A percentile compares a stretch with the other conserved stretches of the same genome.
phyloP scores from a whole-genome alignment of 1,140 invertebrate genomes.

The Drosophila yakuba region DNA sequence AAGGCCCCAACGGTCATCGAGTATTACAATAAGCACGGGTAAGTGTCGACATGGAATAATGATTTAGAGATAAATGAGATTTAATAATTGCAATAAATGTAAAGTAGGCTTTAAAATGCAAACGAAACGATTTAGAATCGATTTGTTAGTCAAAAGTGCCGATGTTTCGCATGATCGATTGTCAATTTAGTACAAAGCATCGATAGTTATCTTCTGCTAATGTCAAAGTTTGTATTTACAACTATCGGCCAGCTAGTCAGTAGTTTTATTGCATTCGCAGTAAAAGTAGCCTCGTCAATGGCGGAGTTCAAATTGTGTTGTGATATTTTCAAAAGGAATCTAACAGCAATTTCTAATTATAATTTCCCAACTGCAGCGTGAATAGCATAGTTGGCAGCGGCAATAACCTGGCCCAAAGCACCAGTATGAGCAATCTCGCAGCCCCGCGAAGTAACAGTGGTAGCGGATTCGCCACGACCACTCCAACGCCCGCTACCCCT shows the following conservation, averaged over 20 bases:
- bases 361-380: slow-evolving; percentile 20
- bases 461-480: slow-evolving; percentile 22
- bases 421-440: slow-evolving; percentile 36
- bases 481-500: slow-evolving; percentile 17
- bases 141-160: slow-evolving; percentile 4
- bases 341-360: neutral
- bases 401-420: slow-evolving; percentile 26
- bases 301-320: slow-evolving; percentile 1
- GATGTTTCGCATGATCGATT: slow-evolving; percentile 7
- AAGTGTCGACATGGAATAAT: neutral
- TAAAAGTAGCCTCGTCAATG: neutral
- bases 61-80: neutral
- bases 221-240: slow-evolving; percentile 25
- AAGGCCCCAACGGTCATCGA: slow-evolving; percentile 61
- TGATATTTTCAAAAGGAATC: neutral
- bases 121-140: slow-evolving; percentile 5
- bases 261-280: neutral
- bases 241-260: slow-evolving; percentile 13
- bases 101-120: slow-evolving; percentile 1
- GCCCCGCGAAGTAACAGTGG: slow-evolving; percentile 26
- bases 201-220: slow-evolving; percentile 10
- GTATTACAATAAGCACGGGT: slow-evolving; percentile 75
- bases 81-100: neutral
- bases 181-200: neutral
- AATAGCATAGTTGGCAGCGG: slow-evolving; percentile 26